Evolutionary conservation across 2,113 vertebrate genomes (phyloP).

Genomic region (Peucedramus taeniatus): DNA sequence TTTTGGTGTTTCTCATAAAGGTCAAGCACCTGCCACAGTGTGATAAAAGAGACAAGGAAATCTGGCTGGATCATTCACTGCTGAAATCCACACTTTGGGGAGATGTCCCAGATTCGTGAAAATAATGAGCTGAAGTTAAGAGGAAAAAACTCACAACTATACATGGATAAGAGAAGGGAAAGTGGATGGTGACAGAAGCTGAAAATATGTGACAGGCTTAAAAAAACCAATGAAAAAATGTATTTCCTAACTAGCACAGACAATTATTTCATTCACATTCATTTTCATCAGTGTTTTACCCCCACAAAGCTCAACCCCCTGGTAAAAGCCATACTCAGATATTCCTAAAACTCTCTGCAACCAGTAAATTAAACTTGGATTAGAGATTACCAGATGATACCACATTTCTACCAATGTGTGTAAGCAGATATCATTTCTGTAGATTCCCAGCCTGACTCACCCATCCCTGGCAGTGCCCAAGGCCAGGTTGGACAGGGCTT

Average conservation of each 20-base stretch:
- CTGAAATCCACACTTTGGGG: not conserved
- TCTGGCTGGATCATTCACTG: not conserved
- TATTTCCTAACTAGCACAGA: not conserved
- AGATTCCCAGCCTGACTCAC: not conserved
- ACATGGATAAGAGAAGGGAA: not conserved
- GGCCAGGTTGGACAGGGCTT: rapidly evolving
- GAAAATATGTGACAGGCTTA: not conserved
- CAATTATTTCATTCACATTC: not conserved
- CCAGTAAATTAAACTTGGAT: not conserved
- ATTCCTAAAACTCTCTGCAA: not conserved
- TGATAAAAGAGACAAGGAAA: not conserved
- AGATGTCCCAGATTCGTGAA: not conserved
- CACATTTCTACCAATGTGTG: rapidly evolving
- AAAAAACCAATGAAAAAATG: not conserved
- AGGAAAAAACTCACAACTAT: not conserved
- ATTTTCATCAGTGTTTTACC: not conserved
- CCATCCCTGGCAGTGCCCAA: not conserved
- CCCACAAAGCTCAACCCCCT: not conserved
- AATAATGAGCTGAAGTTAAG: not conserved
- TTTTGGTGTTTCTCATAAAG: not conserved
- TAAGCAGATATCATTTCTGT: not conserved
- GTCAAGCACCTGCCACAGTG: not conserved
- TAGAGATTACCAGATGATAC: not conserved
- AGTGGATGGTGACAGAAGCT: not conserved
- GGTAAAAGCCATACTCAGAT: not conserved